A percentile compares a stretch with the other conserved stretches of the same genome.
These are phyloP conservation scores for Calidris pygmaea DNA, from an alignment of 2,113 vertebrate species.

Conservation along the genomic window DNA sequence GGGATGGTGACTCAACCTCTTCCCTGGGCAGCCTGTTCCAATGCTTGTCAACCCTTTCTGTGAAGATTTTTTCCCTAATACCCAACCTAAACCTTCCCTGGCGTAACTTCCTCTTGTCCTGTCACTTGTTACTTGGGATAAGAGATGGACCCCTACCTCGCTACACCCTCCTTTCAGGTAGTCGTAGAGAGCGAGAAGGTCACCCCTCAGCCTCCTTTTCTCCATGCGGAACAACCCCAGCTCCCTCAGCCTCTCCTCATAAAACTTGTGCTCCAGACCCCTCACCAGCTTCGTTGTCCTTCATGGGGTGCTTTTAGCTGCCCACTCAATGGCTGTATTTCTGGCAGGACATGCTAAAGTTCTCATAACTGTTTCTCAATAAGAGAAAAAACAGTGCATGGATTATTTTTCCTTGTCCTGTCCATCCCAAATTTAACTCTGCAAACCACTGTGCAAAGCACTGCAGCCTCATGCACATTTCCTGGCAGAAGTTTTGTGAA, in stretches of 20 bases:
- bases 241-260: background rate
- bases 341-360: background rate
- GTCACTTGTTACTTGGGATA: background rate
- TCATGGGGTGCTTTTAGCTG: background rate
- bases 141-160: background rate
- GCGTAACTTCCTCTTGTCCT: background rate
- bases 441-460: background rate
- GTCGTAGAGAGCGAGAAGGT: background rate
- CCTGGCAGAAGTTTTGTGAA: background rate
- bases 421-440: background rate
- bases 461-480: background rate
- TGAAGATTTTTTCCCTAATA: background rate
- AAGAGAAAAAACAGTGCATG: background rate
- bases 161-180: too few species aligned
- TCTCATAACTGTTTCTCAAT: background rate
- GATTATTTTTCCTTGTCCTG: background rate
- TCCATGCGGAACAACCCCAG: background rate
- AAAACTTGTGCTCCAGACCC: background rate
- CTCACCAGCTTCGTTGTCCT: background rate
- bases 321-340: background rate
- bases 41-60: background rate
- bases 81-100: background rate
- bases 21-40: background rate
- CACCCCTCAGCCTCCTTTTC: background rate
- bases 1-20: background rate